These are phyloP conservation scores for Melipona bicolor DNA, from an alignment of 2,888 invertebrate genomes.

Conservation along the genomic window DNA sequence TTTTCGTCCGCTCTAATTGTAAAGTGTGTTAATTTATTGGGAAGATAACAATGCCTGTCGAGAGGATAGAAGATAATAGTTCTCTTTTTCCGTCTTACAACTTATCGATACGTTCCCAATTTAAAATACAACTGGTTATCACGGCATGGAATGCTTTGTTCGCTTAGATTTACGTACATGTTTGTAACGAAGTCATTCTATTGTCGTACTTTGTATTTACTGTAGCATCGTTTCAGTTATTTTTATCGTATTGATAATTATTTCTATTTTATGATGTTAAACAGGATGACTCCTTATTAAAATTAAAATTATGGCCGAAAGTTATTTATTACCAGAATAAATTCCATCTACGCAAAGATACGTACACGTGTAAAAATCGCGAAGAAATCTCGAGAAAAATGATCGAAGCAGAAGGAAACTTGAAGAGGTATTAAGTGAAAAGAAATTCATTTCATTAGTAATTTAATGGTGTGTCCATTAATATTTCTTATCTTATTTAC, in stretches of 20 bases:
- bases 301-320: not conserved
- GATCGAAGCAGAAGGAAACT: too few species aligned
- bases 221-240: not conserved
- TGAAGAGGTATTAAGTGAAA: too few species aligned
- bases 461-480: too few species aligned
- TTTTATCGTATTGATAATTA: not conserved
- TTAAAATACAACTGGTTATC: constrained; percentile 5
- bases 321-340: too few species aligned
- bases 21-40: not conserved
- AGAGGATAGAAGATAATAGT: not conserved
- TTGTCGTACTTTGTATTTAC: not conserved
- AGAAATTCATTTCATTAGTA: not conserved
- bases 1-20: not conserved
- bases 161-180: too few species aligned
- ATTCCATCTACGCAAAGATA: too few species aligned
- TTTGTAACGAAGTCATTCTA: not conserved
- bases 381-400: too few species aligned
- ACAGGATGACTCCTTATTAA: not conserved
- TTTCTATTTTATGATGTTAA: not conserved
- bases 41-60: not conserved
- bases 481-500: not conserved
- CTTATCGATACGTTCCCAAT: constrained; percentile 14
- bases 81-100: constrained; percentile 1
- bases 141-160: not conserved
- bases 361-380: too few species aligned